Percentiles rank a stretch among this genome's conserved stretches.
phyloP scores from a whole-genome alignment of 2,797 vertebrate genomes.

The Acipenser oxyrinchus region DNA sequence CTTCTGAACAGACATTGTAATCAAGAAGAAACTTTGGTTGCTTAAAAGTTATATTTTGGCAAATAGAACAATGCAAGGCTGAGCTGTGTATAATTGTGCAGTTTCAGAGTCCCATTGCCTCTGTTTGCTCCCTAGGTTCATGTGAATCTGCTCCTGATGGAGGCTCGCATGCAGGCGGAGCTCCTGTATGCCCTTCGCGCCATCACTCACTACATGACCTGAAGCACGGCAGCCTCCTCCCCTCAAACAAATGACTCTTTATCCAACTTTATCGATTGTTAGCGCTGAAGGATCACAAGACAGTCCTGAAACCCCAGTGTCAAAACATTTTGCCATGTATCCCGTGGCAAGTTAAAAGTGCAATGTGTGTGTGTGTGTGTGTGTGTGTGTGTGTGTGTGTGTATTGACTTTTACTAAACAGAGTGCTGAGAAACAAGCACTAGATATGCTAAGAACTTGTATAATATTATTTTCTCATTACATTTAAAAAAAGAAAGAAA shows the following conservation, averaged over 20 bases:
- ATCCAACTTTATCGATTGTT: too few relatives aligned
- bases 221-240: constrained; percentile 33
- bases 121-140: constrained; percentile 53
- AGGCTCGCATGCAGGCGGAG: constrained; percentile 75
- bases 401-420: neutral
- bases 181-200: constrained; percentile 72
- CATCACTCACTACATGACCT: constrained; percentile 69
- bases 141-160: constrained; percentile 71
- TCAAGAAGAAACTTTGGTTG: neutral
- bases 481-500: too few relatives aligned
- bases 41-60: neutral
- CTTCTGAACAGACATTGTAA: neutral
- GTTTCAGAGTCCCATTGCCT: constrained; percentile 18
- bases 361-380: neutral
- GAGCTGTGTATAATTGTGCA: too few relatives aligned
- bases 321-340: constrained; percentile 2
- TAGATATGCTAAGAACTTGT: neutral
- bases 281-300: neutral
- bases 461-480: neutral
- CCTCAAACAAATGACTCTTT: too few relatives aligned
- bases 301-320: constrained; percentile 1
- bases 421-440: neutral
- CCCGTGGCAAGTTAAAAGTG: neutral
- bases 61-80: too few relatives aligned
- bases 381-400: neutral